Evolutionary conservation across 2,888 invertebrate genomes (phyloP).

Genomic region (Scaptomyza flava): DNA sequence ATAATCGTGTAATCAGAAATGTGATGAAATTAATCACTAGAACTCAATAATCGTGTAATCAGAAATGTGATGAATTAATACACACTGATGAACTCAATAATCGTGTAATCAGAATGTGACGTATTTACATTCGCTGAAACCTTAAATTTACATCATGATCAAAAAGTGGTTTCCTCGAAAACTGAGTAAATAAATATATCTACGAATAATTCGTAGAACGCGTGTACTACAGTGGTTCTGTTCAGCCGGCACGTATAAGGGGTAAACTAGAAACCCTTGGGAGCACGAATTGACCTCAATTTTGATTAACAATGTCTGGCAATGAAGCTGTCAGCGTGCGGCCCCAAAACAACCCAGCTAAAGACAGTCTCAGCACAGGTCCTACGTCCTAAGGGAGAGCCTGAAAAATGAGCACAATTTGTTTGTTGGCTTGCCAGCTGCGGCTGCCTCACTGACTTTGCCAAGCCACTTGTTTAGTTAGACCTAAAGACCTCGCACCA

Average conservation of each 20-base stretch:
- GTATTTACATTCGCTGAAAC: not conserved
- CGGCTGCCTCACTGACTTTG: constrained; percentile 11
- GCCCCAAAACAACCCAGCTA: constrained; percentile 16
- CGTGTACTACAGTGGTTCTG: no score
- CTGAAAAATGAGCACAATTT: constrained; percentile 75
- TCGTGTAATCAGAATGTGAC: not conserved
- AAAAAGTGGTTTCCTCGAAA: not conserved
- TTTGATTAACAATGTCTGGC: constrained; percentile 80
- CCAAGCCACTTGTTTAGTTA: constrained; percentile 42
- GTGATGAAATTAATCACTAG: no score
- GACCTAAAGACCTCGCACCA: constrained; percentile 25
- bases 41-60: not conserved
- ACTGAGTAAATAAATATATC: no score
- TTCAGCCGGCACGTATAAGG: no score
- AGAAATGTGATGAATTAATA: no score
- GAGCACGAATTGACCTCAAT: constrained; percentile 75
- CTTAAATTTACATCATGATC: not conserved
- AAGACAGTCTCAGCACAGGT: constrained; percentile 7
- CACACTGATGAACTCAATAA: not conserved
- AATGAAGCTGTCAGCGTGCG: constrained; percentile 78
- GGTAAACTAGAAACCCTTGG: constrained; percentile 26
- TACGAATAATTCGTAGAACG: no score
- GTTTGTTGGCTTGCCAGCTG: constrained; percentile 60
- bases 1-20: no score
- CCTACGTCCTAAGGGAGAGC: constrained; percentile 19